These are phyloP conservation scores for Trematocara zebra DNA, from an alignment of 2,113 vertebrate genomes.

Conservation along the genomic window DNA sequence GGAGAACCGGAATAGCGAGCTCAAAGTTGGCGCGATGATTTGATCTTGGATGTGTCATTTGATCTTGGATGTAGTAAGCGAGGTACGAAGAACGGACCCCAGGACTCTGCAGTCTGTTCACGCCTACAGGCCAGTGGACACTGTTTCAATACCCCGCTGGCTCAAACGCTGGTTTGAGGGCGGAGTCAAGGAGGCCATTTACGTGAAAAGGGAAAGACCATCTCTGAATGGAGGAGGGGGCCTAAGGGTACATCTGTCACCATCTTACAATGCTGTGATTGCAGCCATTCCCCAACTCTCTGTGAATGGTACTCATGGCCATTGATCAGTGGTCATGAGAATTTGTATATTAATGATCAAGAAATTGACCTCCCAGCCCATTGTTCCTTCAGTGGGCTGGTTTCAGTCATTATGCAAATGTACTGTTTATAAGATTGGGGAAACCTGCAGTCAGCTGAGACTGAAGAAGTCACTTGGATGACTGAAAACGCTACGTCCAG, in stretches of 20 bases:
- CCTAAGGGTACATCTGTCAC: rapidly evolving
- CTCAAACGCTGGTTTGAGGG: neutral
- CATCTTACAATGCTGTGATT: neutral
- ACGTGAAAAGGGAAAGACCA: neutral
- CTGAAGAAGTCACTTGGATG: rapidly evolving
- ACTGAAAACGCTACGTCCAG: neutral
- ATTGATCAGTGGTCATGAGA: neutral
- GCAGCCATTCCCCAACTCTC: neutral
- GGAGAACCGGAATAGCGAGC: no score
- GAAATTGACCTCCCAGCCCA: rapidly evolving
- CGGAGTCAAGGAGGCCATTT: neutral
- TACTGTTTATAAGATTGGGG: rapidly evolving
- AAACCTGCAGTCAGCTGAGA: neutral
- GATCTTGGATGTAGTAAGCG: no score
- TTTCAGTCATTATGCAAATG: rapidly evolving
- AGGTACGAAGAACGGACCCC: neutral
- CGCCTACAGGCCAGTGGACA: neutral
- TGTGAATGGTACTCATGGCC: rapidly evolving
- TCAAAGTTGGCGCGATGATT: no score
- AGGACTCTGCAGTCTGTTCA: neutral
- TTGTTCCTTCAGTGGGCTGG: rapidly evolving
- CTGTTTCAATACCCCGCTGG: neutral
- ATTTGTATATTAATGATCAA: rapidly evolving
- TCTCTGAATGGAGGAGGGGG: rapidly evolving
- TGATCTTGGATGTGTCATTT: no score